Evolutionary conservation across 2,113 vertebrate genomes (phyloP), one percentile per base, ranked within the genome.

Genomic region (Neotoma lepida): DNA sequence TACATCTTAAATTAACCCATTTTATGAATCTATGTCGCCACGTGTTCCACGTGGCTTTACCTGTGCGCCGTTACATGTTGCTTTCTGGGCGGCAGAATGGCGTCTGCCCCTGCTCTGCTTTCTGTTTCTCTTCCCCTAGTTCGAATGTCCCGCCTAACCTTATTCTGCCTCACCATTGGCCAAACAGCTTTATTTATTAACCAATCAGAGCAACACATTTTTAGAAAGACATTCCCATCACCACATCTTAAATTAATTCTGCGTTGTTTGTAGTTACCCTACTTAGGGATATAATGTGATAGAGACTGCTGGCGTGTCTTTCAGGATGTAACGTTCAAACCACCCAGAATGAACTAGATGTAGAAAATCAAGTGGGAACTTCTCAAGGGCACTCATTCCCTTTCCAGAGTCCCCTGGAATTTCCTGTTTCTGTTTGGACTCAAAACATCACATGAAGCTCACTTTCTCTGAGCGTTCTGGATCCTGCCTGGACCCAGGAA

Each of bases 401-500:
- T 93, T 71, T 95, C 80, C 88, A 77, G 58, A 94, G 95, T 63
- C 95, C 77, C 63, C 15, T 91, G 95, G 96, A 94, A 97, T 96
- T 96, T 97, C 96, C 97, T 97, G 94, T 94, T 95, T 96, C 87
- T 96, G 88, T 96, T 96, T 95, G 87, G 64, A 73, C 91, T 97
- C 84, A 96, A 91, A 97, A 93, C 89, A 90, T 76, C 87, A 33
- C 86, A 76, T 58, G 39, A 87, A 88, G 44, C 92, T 87, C 81
- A 61, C 61, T 95, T 96, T 97, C 80, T 96, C 91, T 76, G 82
- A 93, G 76, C 73, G 54, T 70, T 88, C 74, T 77, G 76, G 71
- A 70, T 88, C 85, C 71, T 92, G 76, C 46, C 71, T 90, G 61
- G 33, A 88, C 88, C 86, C 90, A 94, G 51, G 73, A 94, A 92